phyloP scores from a whole-genome alignment of 2,113 vertebrate species.

The Rhinoderma darwinii region DNA sequence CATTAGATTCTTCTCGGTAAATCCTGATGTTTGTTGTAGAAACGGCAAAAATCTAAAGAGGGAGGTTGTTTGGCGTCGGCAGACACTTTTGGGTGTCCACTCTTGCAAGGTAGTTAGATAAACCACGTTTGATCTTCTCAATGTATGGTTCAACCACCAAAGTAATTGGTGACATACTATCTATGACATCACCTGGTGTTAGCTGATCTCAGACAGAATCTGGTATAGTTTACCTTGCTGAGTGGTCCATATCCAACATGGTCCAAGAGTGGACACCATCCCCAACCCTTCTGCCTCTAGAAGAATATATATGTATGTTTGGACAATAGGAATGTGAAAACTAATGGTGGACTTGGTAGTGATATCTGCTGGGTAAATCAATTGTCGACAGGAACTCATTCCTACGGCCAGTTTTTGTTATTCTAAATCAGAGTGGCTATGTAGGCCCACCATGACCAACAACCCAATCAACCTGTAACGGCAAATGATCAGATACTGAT shows the following conservation, averaged over 20 bases:
- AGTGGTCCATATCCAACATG: no score
- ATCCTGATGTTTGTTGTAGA: neutral
- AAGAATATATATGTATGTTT: neutral
- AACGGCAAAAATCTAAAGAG: neutral
- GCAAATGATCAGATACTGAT: neutral
- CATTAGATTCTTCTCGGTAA: neutral
- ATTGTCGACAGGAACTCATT: neutral
- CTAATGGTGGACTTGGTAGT: neutral
- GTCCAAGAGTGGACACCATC: neutral
- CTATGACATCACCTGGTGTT: neutral
- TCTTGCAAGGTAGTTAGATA: neutral
- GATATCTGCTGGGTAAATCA: neutral
- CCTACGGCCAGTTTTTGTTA: neutral
- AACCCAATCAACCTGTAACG: neutral
- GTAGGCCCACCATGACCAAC: neutral
- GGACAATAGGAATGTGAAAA: slow-evolving; percentile 1
- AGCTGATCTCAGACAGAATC: neutral
- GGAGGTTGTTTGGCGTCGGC: neutral
- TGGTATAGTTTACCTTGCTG: no score
- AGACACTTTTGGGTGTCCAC: neutral
- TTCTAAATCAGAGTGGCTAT: neutral
- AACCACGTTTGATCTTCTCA: neutral
- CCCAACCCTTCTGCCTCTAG: neutral
- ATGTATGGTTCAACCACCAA: neutral
- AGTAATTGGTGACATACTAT: neutral